These are phyloP conservation scores for Zaprionus ghesquierei DNA, from an alignment of 1,140 invertebrate species.

Conservation along the genomic window DNA sequence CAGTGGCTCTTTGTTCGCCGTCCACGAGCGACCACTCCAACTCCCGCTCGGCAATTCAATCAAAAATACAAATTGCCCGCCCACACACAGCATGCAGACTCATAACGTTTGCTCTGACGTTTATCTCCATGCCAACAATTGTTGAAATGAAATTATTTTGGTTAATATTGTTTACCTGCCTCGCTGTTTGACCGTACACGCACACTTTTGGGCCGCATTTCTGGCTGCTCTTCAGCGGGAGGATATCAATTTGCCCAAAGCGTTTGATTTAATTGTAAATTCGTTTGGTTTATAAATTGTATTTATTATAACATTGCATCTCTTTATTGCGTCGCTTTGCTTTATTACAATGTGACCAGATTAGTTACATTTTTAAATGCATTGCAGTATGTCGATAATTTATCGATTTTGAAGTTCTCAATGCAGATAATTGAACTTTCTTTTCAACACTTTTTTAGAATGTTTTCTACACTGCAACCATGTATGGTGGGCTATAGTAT, in stretches of 20 bases:
- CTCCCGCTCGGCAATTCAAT: constrained; percentile 20
- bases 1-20: not conserved
- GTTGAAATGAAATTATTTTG: not conserved
- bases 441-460: not conserved
- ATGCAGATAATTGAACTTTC: not conserved
- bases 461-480: too few relatives aligned
- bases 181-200: not conserved
- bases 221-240: not conserved
- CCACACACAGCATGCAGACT: not conserved
- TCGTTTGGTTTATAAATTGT: not conserved
- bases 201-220: not conserved
- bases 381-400: too few relatives aligned
- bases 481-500: not conserved
- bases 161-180: not conserved
- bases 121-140: constrained; percentile 23
- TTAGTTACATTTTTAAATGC: too few relatives aligned
- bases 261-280: not conserved
- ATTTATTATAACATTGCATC: too few relatives aligned
- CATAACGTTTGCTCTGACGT: not conserved
- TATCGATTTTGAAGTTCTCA: not conserved
- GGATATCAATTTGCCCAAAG: not conserved
- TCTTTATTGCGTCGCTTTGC: too few relatives aligned
- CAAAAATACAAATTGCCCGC: constrained; percentile 15
- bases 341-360: too few relatives aligned
- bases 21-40: not conserved